Conservation (phyloP, 2,113 vertebrate genomes). For the Glaucidium brasilianum region DNA sequence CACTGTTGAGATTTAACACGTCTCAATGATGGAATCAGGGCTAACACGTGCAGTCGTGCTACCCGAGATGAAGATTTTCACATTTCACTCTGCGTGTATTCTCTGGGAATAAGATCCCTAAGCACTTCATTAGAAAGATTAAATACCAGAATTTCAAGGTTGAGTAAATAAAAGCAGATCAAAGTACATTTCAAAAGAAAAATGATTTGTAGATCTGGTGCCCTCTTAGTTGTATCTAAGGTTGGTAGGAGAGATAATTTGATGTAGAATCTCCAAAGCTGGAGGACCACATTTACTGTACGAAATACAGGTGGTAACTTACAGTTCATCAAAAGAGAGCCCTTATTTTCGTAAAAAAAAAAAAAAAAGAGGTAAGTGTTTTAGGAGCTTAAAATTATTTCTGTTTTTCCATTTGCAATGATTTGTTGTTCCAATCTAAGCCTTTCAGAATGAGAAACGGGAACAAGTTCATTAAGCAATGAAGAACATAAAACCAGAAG, state of each 20-base stretch:
- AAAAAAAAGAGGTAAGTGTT: neutral
- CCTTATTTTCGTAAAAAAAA: neutral
- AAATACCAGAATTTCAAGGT: neutral
- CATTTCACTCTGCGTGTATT: neutral
- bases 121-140: neutral
- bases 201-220: neutral
- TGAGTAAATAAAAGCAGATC: neutral
- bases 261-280: neutral
- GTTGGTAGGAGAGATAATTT: neutral
- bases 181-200: neutral
- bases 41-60: rapidly evolving
- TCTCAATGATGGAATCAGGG: neutral
- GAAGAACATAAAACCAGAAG: neutral
- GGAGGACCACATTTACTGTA: neutral
- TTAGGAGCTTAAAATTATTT: neutral
- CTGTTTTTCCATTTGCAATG: neutral
- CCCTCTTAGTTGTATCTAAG: neutral
- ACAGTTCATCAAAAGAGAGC: neutral
- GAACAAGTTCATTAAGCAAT: neutral
- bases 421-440: neutral
- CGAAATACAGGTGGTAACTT: neutral
- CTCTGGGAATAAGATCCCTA: neutral
- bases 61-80: neutral
- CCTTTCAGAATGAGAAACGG: neutral
- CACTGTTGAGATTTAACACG: neutral